A percentile compares a stretch with the other conserved stretches of the same genome.
Evolutionary conservation across 2,797 vertebrate genomes (phyloP).

Genomic region (Eulemur coronatus): DNA sequence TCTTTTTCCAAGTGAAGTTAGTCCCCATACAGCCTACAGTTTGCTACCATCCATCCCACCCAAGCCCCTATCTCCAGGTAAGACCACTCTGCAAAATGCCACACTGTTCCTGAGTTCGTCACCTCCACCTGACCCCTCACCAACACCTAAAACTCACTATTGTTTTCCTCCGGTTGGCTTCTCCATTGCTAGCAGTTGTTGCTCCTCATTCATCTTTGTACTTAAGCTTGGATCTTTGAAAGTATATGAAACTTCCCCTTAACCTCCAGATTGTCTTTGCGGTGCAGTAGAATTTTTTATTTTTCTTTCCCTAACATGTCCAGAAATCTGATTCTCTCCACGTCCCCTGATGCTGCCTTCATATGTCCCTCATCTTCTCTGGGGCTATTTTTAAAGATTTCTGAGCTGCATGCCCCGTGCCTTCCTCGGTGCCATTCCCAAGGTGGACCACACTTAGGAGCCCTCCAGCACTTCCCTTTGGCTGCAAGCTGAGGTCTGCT

Average conservation of each 20-base stretch:
- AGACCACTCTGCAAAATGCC: not conserved
- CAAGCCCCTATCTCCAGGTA: not conserved
- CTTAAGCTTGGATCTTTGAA: not conserved
- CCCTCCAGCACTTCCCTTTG: not conserved
- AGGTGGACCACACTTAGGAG: not conserved
- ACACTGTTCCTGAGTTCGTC: not conserved
- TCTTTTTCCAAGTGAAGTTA: not conserved
- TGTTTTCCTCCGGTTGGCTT: accelerated
- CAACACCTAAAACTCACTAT: not conserved
- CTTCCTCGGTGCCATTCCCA: not conserved
- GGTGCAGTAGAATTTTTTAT: not conserved
- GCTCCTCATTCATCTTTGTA: not conserved
- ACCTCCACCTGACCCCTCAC: not conserved
- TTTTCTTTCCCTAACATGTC: not conserved
- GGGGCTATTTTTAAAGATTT: not conserved
- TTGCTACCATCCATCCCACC: not conserved
- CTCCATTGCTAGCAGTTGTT: not conserved
- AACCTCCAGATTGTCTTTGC: not conserved
- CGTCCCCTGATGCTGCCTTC: not conserved
- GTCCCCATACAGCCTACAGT: not conserved
- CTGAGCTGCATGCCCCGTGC: not conserved
- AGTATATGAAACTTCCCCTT: not conserved
- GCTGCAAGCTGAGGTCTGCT: accelerated
- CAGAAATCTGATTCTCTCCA: not conserved
- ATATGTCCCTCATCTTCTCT: not conserved